Evolutionary conservation across 2,797 vertebrate genomes (phyloP).

Genomic region (Leuciscus waleckii): DNA sequence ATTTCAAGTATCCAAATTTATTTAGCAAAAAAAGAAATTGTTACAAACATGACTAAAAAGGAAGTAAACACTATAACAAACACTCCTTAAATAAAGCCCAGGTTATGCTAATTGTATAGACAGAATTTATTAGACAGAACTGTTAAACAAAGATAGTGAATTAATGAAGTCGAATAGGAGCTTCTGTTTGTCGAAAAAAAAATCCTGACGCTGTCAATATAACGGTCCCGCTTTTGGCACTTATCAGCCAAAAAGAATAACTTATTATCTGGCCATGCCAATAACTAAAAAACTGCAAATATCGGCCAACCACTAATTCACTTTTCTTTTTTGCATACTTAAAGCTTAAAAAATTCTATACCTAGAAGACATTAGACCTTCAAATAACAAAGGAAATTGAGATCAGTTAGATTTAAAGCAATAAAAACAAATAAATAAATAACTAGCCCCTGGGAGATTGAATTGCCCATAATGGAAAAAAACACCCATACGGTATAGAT

Average conservation of each 20-base stretch:
- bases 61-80: not conserved
- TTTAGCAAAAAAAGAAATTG: not conserved
- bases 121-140: too few relatives aligned
- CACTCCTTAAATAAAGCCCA: too few relatives aligned
- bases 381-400: not conserved
- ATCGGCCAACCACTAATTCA: too few relatives aligned
- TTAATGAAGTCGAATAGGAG: too few relatives aligned
- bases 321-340: not conserved
- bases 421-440: not conserved
- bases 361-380: not conserved
- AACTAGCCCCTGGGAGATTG: not conserved
- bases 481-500: not conserved
- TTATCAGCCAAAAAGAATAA: not conserved
- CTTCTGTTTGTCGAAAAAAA: too few relatives aligned
- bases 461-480: not conserved
- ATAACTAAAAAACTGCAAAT: too few relatives aligned
- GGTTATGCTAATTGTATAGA: too few relatives aligned
- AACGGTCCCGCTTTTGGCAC: too few relatives aligned
- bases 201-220: too few relatives aligned
- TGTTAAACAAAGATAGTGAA: too few relatives aligned
- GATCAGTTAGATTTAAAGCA: not conserved
- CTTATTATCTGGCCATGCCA: too few relatives aligned
- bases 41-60: not conserved
- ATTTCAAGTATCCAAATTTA: not conserved
- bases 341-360: not conserved